phyloP scores from a whole-genome alignment of 2,888 invertebrate species.

The Yponomeuta cagnagella region DNA sequence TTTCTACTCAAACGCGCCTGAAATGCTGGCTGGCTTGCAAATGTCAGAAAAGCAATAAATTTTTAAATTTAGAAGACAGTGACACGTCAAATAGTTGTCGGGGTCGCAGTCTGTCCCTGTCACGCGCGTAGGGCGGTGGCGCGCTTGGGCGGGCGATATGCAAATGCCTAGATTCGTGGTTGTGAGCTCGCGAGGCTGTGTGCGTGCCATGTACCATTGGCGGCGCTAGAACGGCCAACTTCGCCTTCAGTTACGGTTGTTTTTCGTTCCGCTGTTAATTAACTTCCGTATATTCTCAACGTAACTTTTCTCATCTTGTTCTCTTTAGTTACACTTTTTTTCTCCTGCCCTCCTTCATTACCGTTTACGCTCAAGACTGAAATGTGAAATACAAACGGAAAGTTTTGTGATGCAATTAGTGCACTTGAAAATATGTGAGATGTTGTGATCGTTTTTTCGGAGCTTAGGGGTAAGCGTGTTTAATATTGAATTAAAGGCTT shows the following conservation, averaged over 20 bases:
- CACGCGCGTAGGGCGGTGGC: slow-evolving; percentile 70
- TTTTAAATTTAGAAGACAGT: slow-evolving; percentile 13
- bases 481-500: slow-evolving; percentile 28
- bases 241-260: slow-evolving; percentile 77
- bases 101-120: slow-evolving; percentile 60
- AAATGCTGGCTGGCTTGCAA: background rate
- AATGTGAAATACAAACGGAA: slow-evolving; percentile 54
- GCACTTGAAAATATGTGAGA: slow-evolving; percentile 32
- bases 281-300: slow-evolving; percentile 74
- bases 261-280: slow-evolving; percentile 75
- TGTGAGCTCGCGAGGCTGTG: slow-evolving; percentile 53
- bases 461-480: slow-evolving; percentile 31
- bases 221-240: slow-evolving; percentile 75
- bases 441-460: slow-evolving; percentile 42
- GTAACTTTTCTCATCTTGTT: slow-evolving; percentile 74
- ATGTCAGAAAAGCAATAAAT: background rate
- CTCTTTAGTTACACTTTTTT: slow-evolving; percentile 38
- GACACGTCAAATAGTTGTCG: slow-evolving; percentile 33
- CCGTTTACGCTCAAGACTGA: slow-evolving; percentile 45
- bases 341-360: slow-evolving; percentile 40
- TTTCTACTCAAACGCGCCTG: background rate
- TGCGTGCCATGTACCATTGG: slow-evolving; percentile 72
- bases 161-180: slow-evolving; percentile 68
- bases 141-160: slow-evolving; percentile 76
- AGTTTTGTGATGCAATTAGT: slow-evolving; percentile 52